A percentile compares a stretch with the other conserved stretches of the same genome.
Evolutionary conservation across 2,888 invertebrate genomes (phyloP).

Genomic region (Xestobium rufovillosum): DNA sequence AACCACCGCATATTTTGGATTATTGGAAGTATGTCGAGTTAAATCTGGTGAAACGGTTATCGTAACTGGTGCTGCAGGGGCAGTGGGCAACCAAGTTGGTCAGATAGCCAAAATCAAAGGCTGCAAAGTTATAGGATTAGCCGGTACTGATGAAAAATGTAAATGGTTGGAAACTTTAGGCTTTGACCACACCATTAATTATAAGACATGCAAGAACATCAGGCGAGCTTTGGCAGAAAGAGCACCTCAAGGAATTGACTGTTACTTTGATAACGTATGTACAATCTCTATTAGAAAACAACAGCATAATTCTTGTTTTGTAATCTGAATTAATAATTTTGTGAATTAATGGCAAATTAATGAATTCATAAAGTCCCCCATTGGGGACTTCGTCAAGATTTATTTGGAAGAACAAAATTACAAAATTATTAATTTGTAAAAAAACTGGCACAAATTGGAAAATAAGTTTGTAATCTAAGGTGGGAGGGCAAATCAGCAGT

Average conservation of each 20-base stretch:
- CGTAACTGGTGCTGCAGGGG: constrained; percentile 65
- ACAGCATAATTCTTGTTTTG: constrained; percentile 4
- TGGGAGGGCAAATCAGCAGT: constrained; percentile 59
- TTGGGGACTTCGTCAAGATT: too few relatives aligned
- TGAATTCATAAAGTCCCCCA: too few relatives aligned
- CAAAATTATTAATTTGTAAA: too few relatives aligned
- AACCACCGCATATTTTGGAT: constrained; percentile 64
- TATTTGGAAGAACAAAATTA: too few relatives aligned
- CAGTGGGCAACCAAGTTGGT: constrained; percentile 66
- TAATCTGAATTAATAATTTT: too few relatives aligned
- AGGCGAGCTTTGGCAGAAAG: constrained; percentile 48
- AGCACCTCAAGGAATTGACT: constrained; percentile 62
- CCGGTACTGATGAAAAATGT: constrained; percentile 62
- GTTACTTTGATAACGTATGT: constrained; percentile 66
- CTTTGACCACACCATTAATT: constrained; percentile 61
- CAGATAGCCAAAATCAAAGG: constrained; percentile 66
- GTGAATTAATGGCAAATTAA: too few relatives aligned
- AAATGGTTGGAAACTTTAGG: constrained; percentile 57
- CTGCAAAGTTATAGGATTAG: constrained; percentile 59
- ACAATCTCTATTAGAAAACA: not conserved
- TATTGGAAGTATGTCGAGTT: constrained; percentile 59
- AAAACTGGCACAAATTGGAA: too few relatives aligned
- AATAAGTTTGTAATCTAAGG: too few relatives aligned
- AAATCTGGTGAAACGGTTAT: constrained; percentile 62
- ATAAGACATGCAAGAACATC: constrained; percentile 51